Conservation (phyloP, 2,888 invertebrate species). For the Acronicta psi region DNA sequence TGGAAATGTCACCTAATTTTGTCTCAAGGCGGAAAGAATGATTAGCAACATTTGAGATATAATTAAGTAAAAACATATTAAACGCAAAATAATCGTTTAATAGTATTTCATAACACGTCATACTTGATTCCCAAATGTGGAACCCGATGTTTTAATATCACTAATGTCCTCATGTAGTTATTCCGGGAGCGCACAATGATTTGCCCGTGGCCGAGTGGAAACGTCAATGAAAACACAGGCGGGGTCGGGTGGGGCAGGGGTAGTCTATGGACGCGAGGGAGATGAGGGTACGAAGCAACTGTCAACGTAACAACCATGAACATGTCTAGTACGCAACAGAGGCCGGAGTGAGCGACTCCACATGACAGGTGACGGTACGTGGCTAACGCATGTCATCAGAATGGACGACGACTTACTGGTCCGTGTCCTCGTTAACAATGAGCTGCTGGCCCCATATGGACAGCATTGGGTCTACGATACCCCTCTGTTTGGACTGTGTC, state of each 20-base stretch:
- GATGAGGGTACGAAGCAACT: conserved; percentile 62
- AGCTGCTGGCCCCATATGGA: conserved; percentile 99
- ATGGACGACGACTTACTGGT: conserved; percentile 94
- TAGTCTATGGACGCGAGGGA: conserved; percentile 60
- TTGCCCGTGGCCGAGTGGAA: conserved; percentile 69
- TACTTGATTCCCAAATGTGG: not conserved
- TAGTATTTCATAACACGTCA: not conserved
- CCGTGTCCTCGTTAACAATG: conserved; percentile 98
- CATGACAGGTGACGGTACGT: conserved; percentile 71
- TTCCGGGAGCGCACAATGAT: conserved; percentile 57
- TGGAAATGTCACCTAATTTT: conserved; percentile 10
- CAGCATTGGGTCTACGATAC: conserved; percentile 99
- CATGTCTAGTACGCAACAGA: conserved; percentile 77
- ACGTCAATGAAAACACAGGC: conserved; percentile 66
- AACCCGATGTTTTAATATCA: conserved; percentile 14
- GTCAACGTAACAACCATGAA: conserved; percentile 73
- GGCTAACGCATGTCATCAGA: conserved; percentile 72
- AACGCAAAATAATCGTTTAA: not conserved
- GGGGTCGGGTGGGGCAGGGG: conserved; percentile 61
- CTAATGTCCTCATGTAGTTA: conserved; percentile 13
- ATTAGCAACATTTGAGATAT: conserved; percentile 11
- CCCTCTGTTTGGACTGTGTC: conserved; percentile 97
- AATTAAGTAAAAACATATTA: conserved; percentile 12
- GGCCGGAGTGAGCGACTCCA: conserved; percentile 79
- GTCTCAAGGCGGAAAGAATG: conserved; percentile 1